Evolutionary conservation across 2,888 invertebrate genomes (phyloP).

Genomic region (Oscheius onirici): DNA sequence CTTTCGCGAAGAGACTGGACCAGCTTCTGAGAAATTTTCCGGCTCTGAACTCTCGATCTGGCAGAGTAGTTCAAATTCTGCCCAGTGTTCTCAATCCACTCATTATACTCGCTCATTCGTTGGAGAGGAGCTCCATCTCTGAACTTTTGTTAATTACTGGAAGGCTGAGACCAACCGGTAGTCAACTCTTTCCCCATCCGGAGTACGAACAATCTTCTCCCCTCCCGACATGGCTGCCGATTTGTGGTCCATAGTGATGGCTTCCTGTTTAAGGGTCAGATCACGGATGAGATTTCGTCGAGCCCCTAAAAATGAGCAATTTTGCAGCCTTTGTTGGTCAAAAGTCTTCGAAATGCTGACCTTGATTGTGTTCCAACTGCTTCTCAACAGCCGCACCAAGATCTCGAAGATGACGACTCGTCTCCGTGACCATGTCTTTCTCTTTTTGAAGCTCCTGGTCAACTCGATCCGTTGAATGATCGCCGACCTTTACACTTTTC

Average conservation of each 20-base stretch:
- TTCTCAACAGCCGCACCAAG: slow-evolving; percentile 59
- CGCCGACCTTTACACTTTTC: slow-evolving; percentile 47
- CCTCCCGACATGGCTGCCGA: slow-evolving; percentile 50
- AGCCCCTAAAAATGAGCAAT: slow-evolving; percentile 50
- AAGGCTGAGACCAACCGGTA: slow-evolving; percentile 37
- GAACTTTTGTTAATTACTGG: not conserved
- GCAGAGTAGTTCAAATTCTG: slow-evolving; percentile 63
- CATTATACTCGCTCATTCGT: slow-evolving; percentile 66
- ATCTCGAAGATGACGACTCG: slow-evolving; percentile 60
- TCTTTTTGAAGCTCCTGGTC: slow-evolving; percentile 64
- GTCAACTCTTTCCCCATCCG: slow-evolving; percentile 57
- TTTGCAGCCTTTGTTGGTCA: too few species aligned
- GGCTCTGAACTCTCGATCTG: slow-evolving; percentile 56
- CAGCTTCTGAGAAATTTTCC: slow-evolving; percentile 64
- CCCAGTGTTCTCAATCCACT: slow-evolving; percentile 70
- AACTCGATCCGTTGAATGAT: slow-evolving; percentile 59
- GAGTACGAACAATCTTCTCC: slow-evolving; percentile 46
- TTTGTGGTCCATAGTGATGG: slow-evolving; percentile 62
- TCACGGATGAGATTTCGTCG: slow-evolving; percentile 60
- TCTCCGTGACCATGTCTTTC: slow-evolving; percentile 60
- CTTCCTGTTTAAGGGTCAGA: slow-evolving; percentile 66
- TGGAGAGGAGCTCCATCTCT: slow-evolving; percentile 64
- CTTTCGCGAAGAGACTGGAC: slow-evolving; percentile 56
- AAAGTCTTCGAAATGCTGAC: slow-evolving; percentile 21
- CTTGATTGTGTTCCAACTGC: slow-evolving; percentile 62